These are phyloP conservation scores for Lethocerus indicus DNA, from an alignment of 1,140 invertebrate species.

Conservation along the genomic window DNA sequence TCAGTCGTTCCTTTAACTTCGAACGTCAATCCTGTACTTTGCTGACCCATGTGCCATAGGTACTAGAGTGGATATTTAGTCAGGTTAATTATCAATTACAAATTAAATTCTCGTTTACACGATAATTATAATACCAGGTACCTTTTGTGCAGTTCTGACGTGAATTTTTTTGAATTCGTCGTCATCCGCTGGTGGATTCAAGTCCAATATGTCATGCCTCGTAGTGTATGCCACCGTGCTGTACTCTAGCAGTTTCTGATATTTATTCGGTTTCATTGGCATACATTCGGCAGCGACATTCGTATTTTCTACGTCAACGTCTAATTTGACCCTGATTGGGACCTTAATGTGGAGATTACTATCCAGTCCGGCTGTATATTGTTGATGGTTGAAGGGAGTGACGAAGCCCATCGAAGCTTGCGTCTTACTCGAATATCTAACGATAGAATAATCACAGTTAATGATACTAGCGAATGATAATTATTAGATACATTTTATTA, in stretches of 20 bases:
- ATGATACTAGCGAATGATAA: neutral
- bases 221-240: constrained; percentile 38
- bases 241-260: constrained; percentile 30
- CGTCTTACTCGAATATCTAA: constrained; percentile 25
- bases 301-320: constrained; percentile 26
- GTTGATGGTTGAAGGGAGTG: constrained; percentile 36
- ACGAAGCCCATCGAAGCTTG: constrained; percentile 40
- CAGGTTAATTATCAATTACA: neutral
- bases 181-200: constrained; percentile 25
- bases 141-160: constrained; percentile 20
- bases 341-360: constrained; percentile 33
- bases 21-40: constrained; percentile 18
- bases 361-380: constrained; percentile 37
- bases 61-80: neutral
- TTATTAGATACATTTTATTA: neutral
- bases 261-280: constrained; percentile 23
- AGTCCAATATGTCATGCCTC: constrained; percentile 30
- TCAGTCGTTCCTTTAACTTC: constrained; percentile 30
- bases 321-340: constrained; percentile 27
- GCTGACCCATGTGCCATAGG: constrained; percentile 14
- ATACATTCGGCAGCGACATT: constrained; percentile 26
- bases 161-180: constrained; percentile 22
- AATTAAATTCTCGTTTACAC: neutral
- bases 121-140: neutral
- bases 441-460: neutral